Conservation (phyloP, 1,140 invertebrate species). For the Neodiprion pinetum region DNA sequence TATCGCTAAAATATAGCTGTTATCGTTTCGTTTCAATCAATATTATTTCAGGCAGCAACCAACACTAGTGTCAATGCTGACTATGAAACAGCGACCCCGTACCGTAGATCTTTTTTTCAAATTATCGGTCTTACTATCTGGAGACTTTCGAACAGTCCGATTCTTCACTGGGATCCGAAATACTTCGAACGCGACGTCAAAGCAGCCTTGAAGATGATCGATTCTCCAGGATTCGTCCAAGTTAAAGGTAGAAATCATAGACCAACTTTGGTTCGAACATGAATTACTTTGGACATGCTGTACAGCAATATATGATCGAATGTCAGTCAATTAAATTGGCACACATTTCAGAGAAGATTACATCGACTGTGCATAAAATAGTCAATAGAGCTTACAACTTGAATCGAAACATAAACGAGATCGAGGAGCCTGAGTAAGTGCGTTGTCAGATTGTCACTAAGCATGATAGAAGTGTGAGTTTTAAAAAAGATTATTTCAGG, state of each 20-base stretch:
- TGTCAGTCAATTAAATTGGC: background rate
- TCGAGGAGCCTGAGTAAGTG: constrained; percentile 34
- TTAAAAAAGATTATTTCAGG: constrained; percentile 5
- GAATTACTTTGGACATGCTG: no score
- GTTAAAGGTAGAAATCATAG: constrained; percentile 39
- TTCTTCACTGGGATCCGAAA: constrained; percentile 50
- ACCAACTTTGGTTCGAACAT: no score
- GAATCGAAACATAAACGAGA: constrained; percentile 24
- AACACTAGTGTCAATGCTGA: background rate
- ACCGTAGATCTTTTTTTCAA: constrained; percentile 42
- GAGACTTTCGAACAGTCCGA: constrained; percentile 52
- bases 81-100: background rate
- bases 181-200: constrained; percentile 41
- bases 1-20: no score
- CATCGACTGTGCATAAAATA: constrained; percentile 17
- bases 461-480: background rate
- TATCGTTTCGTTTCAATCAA: no score
- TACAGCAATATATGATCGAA: no score
- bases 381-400: constrained; percentile 25
- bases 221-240: constrained; percentile 28
- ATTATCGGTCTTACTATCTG: constrained; percentile 48
- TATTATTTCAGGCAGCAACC: no score
- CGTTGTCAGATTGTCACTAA: background rate
- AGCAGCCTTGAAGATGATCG: constrained; percentile 33
- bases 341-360: constrained; percentile 28